These are phyloP conservation scores for Criorhina ranunculi DNA, from an alignment of 2,888 invertebrate genomes.

Conservation along the genomic window DNA sequence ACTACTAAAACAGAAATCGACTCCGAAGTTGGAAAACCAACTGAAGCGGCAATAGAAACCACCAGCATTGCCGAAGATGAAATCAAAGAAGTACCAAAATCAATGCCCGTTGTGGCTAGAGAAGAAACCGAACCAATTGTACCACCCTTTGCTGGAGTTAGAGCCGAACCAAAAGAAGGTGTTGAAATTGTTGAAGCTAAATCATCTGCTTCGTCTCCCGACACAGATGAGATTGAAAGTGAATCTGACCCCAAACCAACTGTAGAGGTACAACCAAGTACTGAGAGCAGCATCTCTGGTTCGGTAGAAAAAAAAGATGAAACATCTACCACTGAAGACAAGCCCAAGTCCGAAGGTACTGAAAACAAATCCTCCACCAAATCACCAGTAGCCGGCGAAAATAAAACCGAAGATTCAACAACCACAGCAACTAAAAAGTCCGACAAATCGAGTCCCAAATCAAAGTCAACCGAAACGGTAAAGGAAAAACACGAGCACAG, in stretches of 20 bases:
- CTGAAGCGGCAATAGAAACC: conserved; percentile 74
- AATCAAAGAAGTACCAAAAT: conserved; percentile 77
- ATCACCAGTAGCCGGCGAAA: conserved; percentile 79
- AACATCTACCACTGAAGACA: conserved; percentile 77
- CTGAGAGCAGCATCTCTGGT: conserved; percentile 40
- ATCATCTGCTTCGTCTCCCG: conserved; percentile 50
- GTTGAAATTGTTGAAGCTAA: conserved; percentile 62
- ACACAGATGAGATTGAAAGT: conserved; percentile 38
- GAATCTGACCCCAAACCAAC: conserved; percentile 35
- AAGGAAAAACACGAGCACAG: conserved; percentile 76
- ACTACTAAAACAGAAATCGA: conserved; percentile 64
- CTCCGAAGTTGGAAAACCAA: conserved; percentile 77
- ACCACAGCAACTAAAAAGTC: conserved; percentile 78
- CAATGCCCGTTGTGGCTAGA: conserved; percentile 78
- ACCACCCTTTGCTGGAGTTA: conserved; percentile 63
- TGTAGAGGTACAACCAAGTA: conserved; percentile 45
- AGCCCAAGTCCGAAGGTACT: conserved; percentile 75
- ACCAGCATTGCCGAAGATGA: conserved; percentile 54
- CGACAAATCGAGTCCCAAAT: conserved; percentile 78
- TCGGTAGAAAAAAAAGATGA: conserved; percentile 78
- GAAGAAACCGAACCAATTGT: conserved; percentile 59
- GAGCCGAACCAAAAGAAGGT: conserved; percentile 68
- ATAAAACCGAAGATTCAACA: conserved; percentile 79
- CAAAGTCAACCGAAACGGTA: conserved; percentile 79
- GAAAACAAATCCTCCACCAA: conserved; percentile 70